Evolutionary conservation across 2,113 vertebrate species (phyloP), one percentile per base, ranked within the genome.

Genomic region (Mormoops blainvillei): DNA sequence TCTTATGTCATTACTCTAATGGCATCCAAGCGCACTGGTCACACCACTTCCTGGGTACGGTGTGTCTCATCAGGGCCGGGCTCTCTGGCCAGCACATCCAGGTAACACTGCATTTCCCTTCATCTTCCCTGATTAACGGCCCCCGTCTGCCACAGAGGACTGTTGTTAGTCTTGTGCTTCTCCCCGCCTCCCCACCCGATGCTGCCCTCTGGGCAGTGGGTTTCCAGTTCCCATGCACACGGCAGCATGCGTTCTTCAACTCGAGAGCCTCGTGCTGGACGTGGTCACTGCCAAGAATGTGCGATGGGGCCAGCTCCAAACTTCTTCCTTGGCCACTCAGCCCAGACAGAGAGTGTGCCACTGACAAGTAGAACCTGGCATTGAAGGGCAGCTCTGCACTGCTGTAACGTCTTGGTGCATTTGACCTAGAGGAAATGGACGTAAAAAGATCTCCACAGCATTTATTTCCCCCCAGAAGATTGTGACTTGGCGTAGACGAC

Each of bases 251-350:
- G 97, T 94, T 98, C 96, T 97, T 97, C 97, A 94, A 80, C 96
- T 98, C 93, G 89, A 41, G 94, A 98, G 90, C 92, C 95, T 98
- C 95, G 28, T 96, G 94, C 97, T 96, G 93, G 95, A 89, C 94
- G 78, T 19, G 95, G 96, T 94, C 96, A 95, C 97, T 96, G 94
- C 98, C 97, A 96, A 96, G 96, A 96, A 96, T 94, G 91, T 96
- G 86, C 94, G 97, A 97, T 94, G 96, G 95, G 95, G 96, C 94
- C 97, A 95, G 91, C 97, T 98, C 96, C 95, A 93, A 87, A 97
- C 96, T 96, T 98, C 97, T 97, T 97, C 98, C 97, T 98, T 94
- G 96, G 93, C 96, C 96, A 96, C 92, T 97, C 97, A 95, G 96
- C 95, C 94, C 84, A 48, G 89, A 97, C 91, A 98, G 97, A 98